phyloP scores from a whole-genome alignment of 1,140 invertebrate species.

The Heterodera carotae region DNA sequence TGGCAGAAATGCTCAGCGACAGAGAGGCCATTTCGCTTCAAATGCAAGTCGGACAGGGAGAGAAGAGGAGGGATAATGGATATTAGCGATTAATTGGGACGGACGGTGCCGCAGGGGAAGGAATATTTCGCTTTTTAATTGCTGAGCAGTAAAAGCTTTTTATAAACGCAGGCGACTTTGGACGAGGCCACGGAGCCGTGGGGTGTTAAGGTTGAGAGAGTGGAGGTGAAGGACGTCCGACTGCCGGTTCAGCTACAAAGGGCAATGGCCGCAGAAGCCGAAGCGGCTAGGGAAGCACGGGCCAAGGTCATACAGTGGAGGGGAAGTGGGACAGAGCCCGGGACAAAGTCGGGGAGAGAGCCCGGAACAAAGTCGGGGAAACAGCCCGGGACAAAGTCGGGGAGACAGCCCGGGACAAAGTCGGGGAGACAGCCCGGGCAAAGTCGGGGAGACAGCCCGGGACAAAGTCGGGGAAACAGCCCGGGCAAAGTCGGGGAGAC shows the following conservation, averaged over 20 bases:
- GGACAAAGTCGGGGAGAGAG: too few species aligned
- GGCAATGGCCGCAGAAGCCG: conserved; percentile 67
- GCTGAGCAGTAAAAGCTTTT: background rate
- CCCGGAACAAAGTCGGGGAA: too few species aligned
- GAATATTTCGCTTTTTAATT: background rate
- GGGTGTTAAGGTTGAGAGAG: conserved; percentile 81
- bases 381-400: too few species aligned
- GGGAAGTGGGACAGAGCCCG: too few species aligned
- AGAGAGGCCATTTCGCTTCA: conserved; percentile 68
- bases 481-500: too few species aligned
- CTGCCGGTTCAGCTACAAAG: conserved; percentile 68
- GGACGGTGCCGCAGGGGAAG: too few species aligned
- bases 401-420: too few species aligned
- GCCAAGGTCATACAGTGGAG: conserved; percentile 51
- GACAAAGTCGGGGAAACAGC: too few species aligned
- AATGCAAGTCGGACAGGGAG: conserved; percentile 73
- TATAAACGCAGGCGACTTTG: conserved; percentile 67
- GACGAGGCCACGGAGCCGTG: conserved; percentile 71
- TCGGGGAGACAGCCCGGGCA: too few species aligned
- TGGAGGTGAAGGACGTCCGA: conserved; percentile 79
- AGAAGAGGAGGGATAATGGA: conserved; percentile 69
- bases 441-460: too few species aligned
- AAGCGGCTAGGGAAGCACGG: conserved; percentile 59
- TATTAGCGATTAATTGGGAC: conserved; percentile 13
- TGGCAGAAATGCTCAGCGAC: conserved; percentile 66